A percentile compares a stretch with the other conserved stretches of the same genome.
Evolutionary conservation across 2,797 vertebrate species (phyloP).

Genomic region (Trachurus trachurus): DNA sequence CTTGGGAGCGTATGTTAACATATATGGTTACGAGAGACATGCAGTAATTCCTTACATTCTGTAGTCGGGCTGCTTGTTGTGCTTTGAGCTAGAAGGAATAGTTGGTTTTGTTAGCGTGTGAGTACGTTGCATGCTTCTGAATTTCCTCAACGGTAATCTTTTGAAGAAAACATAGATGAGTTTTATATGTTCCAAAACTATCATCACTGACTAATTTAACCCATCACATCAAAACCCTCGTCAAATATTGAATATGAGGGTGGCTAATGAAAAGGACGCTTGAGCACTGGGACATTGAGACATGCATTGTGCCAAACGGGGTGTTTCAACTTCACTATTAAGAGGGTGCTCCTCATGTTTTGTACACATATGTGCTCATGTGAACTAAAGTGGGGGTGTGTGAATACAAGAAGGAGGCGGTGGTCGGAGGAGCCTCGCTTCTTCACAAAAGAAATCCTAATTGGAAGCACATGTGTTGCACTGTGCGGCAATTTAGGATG

Average conservation of each 20-base stretch:
- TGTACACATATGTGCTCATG: slow-evolving; percentile 60
- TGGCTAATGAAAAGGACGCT: slow-evolving; percentile 4
- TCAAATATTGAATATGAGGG: neutral
- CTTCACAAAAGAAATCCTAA: slow-evolving; percentile 81
- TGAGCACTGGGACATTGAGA: neutral
- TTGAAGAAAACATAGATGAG: neutral
- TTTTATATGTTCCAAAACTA: neutral
- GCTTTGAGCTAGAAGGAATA: neutral
- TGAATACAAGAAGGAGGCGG: slow-evolving; percentile 62
- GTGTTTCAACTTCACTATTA: slow-evolving; percentile 13
- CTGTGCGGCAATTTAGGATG: slow-evolving; percentile 64
- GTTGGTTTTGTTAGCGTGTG: neutral
- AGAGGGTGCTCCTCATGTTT: slow-evolving; percentile 40
- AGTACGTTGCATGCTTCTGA: neutral
- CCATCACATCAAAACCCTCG: slow-evolving; percentile 15
- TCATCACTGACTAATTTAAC: neutral
- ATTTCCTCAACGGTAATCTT: neutral
- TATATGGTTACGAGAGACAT: neutral
- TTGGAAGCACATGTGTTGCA: slow-evolving; percentile 85
- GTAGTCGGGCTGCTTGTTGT: neutral
- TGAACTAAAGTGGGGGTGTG: slow-evolving; percentile 72
- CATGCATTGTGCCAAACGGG: slow-evolving; percentile 12
- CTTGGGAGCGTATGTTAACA: neutral
- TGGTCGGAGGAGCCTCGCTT: slow-evolving; percentile 64
- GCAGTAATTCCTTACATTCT: slow-evolving; percentile 1